Evolutionary conservation across 2,797 vertebrate species (phyloP).

Genomic region (Graptemys geographica): DNA sequence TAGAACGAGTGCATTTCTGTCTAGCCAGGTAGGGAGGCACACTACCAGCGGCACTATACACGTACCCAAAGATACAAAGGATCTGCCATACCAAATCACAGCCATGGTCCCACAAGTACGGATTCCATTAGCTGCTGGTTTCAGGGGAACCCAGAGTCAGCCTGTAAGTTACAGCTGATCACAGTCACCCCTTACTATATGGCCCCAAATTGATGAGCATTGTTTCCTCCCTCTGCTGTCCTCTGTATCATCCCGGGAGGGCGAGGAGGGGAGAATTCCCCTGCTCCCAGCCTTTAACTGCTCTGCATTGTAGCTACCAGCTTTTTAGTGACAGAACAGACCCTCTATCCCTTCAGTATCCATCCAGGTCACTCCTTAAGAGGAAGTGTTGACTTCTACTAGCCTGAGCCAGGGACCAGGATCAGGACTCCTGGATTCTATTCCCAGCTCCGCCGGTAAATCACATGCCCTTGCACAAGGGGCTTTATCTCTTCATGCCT

Average conservation of each 20-base stretch:
- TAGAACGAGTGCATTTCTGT: neutral
- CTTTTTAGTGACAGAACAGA: neutral
- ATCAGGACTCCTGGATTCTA: neutral
- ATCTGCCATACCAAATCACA: neutral
- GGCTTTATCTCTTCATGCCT: neutral
- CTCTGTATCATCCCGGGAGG: neutral
- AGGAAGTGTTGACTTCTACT: neutral
- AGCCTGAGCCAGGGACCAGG: neutral
- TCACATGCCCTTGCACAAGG: neutral
- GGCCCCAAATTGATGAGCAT: neutral
- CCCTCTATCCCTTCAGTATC: neutral
- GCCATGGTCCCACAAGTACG: neutral
- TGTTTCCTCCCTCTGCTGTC: neutral
- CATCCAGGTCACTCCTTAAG: neutral
- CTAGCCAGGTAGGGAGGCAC: neutral
- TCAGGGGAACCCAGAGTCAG: neutral
- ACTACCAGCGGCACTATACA: neutral
- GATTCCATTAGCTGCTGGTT: neutral
- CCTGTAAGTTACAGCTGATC: no score
- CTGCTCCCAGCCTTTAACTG: neutral
- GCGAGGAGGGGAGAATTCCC: neutral
- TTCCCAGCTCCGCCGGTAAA: neutral
- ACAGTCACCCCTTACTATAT: neutral
- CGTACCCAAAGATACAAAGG: neutral
- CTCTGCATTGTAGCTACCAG: neutral